Evolutionary conservation across 2,888 invertebrate species (phyloP).

Genomic region (Agriopis aurantiaria): DNA sequence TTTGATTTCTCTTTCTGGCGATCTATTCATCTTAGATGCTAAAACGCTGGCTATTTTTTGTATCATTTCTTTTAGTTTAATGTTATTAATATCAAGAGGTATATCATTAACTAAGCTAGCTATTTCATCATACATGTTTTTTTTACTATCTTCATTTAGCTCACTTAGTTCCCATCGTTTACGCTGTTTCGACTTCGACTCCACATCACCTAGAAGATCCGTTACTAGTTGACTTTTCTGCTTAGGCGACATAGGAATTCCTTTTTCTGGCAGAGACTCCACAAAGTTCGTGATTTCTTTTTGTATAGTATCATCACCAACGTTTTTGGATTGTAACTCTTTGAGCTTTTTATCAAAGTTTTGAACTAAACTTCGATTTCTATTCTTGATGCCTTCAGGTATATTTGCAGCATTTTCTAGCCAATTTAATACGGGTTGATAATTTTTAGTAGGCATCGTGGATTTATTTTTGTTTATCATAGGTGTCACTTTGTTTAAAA

Average conservation of each 20-base stretch:
- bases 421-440: conserved; percentile 14
- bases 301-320: conserved; percentile 10
- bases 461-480: too few relatives aligned
- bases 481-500: neutral
- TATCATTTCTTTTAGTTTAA: conserved; percentile 35
- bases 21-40: conserved; percentile 36
- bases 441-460: neutral
- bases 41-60: conserved; percentile 41
- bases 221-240: conserved; percentile 20
- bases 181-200: conserved; percentile 29
- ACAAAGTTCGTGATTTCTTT: conserved; percentile 24
- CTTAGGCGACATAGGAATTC: conserved; percentile 8
- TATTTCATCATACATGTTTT: conserved; percentile 37
- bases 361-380: conserved; percentile 5
- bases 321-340: conserved; percentile 12
- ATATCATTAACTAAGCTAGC: conserved; percentile 35
- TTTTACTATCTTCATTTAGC: conserved; percentile 31
- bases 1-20: conserved; percentile 24
- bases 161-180: conserved; percentile 34
- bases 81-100: conserved; percentile 24
- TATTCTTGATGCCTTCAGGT: conserved; percentile 13
- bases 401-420: conserved; percentile 16
- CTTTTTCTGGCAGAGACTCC: conserved; percentile 15
- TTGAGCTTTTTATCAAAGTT: conserved; percentile 19
- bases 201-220: conserved; percentile 17